Conservation (phyloP, 37 sponge, comb jelly and placozoan species). For the Cladorhizidae sp. region DNA sequence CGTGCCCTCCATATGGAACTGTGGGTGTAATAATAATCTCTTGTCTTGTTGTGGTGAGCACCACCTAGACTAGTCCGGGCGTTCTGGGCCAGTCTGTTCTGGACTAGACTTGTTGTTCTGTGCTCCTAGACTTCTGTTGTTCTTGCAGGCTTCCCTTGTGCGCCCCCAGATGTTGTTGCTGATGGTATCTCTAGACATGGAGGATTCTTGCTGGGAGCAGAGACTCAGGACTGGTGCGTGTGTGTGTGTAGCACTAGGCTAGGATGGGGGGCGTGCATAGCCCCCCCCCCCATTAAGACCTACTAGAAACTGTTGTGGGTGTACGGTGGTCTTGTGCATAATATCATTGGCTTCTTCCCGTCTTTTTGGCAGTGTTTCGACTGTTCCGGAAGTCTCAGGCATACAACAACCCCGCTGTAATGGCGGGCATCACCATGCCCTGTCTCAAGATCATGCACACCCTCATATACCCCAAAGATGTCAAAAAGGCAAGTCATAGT, state of each 20-base stretch:
- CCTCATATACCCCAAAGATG: slow-evolving; percentile 35
- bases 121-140: background rate
- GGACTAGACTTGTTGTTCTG: background rate
- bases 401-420: slow-evolving; percentile 80
- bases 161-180: slow-evolving; percentile 81
- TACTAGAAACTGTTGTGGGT: too few species aligned
- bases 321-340: too few species aligned
- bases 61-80: too few species aligned
- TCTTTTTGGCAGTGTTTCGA: slow-evolving; percentile 52
- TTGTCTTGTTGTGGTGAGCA: background rate
- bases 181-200: slow-evolving; percentile 66
- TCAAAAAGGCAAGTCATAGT: slow-evolving; percentile 21
- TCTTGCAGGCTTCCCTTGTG: slow-evolving; percentile 55
- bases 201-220: slow-evolving; percentile 88
- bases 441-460: slow-evolving; percentile 75
- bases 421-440: slow-evolving; percentile 80
- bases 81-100: background rate
- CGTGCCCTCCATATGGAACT: too few species aligned
- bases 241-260: slow-evolving; percentile 9
- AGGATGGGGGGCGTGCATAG: too few species aligned
- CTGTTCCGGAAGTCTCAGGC: slow-evolving; percentile 66
- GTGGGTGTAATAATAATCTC: too few species aligned
- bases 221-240: slow-evolving; percentile 75
- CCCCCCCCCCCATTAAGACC: too few species aligned
- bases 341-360: too few species aligned